These are phyloP conservation scores for Anser brachyrhynchus DNA, from an alignment of 2,113 vertebrate genomes.

Conservation along the genomic window DNA sequence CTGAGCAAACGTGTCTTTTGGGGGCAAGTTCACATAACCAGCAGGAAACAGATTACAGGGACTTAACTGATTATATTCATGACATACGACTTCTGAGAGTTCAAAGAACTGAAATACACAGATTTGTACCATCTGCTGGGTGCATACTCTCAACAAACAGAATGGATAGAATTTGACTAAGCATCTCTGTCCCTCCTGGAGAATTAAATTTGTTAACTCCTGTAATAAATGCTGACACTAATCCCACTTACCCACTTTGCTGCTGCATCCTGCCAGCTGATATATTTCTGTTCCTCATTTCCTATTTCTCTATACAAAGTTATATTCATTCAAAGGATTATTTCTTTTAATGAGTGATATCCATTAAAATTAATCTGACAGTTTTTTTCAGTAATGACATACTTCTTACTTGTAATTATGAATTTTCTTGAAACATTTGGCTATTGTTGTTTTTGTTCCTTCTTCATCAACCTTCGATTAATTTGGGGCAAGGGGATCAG, in stretches of 20 bases:
- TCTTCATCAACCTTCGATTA: neutral
- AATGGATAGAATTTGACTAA: neutral
- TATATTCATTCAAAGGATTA: neutral
- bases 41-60: neutral
- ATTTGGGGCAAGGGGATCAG: rapidly evolving
- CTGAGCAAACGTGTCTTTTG: neutral
- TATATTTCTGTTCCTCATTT: neutral
- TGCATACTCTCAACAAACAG: neutral
- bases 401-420: neutral
- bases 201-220: neutral
- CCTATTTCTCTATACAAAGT: neutral
- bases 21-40: neutral
- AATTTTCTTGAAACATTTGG: neutral
- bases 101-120: neutral
- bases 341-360: neutral
- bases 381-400: neutral
- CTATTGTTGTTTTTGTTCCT: neutral
- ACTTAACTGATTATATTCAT: neutral
- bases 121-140: neutral
- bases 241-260: neutral
- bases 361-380: neutral
- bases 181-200: neutral
- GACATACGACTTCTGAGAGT: neutral
- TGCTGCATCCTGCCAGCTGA: neutral
- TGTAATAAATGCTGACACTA: neutral